Conservation (phyloP, 1,140 invertebrate genomes). For the Ctenoplectra terminalis region DNA sequence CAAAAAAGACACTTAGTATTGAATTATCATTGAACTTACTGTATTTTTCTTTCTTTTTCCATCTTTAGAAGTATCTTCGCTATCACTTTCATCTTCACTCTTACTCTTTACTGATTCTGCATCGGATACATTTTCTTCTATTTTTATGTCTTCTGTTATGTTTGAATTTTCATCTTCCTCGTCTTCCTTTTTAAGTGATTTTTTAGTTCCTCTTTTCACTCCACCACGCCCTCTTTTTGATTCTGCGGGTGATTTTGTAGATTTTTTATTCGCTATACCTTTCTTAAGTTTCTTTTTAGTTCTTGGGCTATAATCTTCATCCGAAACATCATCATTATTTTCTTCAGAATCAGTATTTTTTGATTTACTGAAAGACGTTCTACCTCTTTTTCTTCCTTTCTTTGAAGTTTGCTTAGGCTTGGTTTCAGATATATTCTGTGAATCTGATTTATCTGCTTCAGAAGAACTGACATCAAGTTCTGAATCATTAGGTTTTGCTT, state of each 20-base stretch:
- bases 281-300: slow-evolving; percentile 75
- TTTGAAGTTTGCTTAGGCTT: slow-evolving; percentile 51
- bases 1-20: slow-evolving; percentile 13
- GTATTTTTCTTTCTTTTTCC: slow-evolving; percentile 51
- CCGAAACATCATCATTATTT: slow-evolving; percentile 68
- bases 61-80: slow-evolving; percentile 46
- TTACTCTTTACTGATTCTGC: slow-evolving; percentile 33
- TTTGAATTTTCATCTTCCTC: slow-evolving; percentile 42
- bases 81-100: slow-evolving; percentile 54
- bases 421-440: slow-evolving; percentile 26
- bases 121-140: slow-evolving; percentile 29
- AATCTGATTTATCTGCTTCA: slow-evolving; percentile 69
- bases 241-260: slow-evolving; percentile 48
- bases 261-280: slow-evolving; percentile 61
- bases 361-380: slow-evolving; percentile 66
- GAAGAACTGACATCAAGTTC: slow-evolving; percentile 77
- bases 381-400: slow-evolving; percentile 56
- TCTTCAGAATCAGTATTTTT: slow-evolving; percentile 71
- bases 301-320: slow-evolving; percentile 77
- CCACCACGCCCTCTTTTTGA: slow-evolving; percentile 55
- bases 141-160: neutral
- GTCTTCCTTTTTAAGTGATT: slow-evolving; percentile 35
- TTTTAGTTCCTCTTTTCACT: slow-evolving; percentile 32
- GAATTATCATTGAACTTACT: slow-evolving; percentile 32
- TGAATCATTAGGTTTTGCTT: slow-evolving; percentile 77